Evolutionary conservation across 2,888 invertebrate genomes (phyloP).

Genomic region (Nasonia oneida): DNA sequence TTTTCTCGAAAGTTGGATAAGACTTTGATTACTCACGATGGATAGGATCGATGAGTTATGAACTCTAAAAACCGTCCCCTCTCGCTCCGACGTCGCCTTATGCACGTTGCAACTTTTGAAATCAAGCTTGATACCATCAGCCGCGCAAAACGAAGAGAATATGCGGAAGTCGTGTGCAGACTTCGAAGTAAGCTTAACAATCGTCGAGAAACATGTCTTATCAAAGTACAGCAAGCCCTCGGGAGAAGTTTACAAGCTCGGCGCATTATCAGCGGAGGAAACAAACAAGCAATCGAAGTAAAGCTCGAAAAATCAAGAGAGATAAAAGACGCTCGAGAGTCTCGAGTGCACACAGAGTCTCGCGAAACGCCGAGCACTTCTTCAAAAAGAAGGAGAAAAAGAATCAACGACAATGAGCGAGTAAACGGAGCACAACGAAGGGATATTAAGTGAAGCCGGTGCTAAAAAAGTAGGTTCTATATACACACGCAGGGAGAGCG

Average conservation of each 20-base stretch:
- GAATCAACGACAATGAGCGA: conserved; percentile 10
- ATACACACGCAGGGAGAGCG: neutral
- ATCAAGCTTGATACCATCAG: neutral
- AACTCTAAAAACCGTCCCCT: neutral
- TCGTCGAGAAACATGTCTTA: neutral
- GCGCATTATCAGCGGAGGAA: conserved; percentile 8
- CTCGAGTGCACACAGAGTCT: neutral
- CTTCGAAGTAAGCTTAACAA: neutral
- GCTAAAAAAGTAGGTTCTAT: neutral
- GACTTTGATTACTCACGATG: neutral
- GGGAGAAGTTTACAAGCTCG: neutral
- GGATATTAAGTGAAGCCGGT: conserved; percentile 13
- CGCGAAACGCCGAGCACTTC: neutral
- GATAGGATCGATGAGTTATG: neutral
- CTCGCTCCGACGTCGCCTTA: neutral
- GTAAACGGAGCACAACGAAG: conserved; percentile 17
- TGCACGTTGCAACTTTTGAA: neutral
- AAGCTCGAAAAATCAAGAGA: conserved; percentile 9
- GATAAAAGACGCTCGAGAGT: conserved; percentile 22
- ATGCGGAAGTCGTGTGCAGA: neutral
- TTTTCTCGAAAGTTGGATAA: neutral
- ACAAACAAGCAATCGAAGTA: conserved; percentile 21
- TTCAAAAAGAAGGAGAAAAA: neutral
- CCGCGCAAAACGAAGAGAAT: neutral
- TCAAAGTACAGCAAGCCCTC: neutral